Evolutionary conservation across 2,797 vertebrate species (phyloP).

Genomic region (Gymnodraco acuticeps): DNA sequence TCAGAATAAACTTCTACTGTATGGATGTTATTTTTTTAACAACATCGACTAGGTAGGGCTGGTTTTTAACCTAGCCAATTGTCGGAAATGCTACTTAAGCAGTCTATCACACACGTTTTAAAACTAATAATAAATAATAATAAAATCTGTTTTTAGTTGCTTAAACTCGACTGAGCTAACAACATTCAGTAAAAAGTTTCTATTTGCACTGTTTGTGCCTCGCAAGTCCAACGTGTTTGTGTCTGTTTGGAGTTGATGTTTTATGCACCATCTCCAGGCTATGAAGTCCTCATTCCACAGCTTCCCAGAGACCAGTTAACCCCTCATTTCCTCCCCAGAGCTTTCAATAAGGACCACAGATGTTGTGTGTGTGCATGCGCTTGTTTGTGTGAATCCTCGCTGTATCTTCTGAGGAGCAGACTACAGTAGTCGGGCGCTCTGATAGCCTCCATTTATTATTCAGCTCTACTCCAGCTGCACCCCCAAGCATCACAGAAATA

Average conservation of each 20-base stretch:
- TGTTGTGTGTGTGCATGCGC: constrained; percentile 22
- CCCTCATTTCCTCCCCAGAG: constrained; percentile 72
- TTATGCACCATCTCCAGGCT: constrained; percentile 57
- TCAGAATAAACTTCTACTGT: too few species aligned
- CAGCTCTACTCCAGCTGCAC: constrained; percentile 75
- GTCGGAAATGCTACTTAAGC: too few species aligned
- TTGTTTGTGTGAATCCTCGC: constrained; percentile 22
- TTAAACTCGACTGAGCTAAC: neutral
- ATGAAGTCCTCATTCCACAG: constrained; percentile 58
- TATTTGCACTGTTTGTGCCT: constrained; percentile 51
- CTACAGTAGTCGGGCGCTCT: constrained; percentile 57
- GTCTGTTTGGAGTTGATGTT: constrained; percentile 48
- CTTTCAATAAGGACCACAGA: constrained; percentile 42
- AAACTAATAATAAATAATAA: too few species aligned
- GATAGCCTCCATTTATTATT: constrained; percentile 84
- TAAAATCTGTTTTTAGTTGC: too few species aligned
- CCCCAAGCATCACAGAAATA: constrained; percentile 75
- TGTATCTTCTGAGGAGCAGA: constrained; percentile 57
- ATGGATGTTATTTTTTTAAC: too few species aligned
- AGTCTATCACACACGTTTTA: too few species aligned
- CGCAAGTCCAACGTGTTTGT: constrained; percentile 46
- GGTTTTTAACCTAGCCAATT: too few species aligned
- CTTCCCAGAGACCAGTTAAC: constrained; percentile 74
- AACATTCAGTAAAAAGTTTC: constrained; percentile 37
- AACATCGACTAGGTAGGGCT: too few species aligned